phyloP scores from a whole-genome alignment of 2,888 invertebrate genomes.

The Lasius platythorax region DNA sequence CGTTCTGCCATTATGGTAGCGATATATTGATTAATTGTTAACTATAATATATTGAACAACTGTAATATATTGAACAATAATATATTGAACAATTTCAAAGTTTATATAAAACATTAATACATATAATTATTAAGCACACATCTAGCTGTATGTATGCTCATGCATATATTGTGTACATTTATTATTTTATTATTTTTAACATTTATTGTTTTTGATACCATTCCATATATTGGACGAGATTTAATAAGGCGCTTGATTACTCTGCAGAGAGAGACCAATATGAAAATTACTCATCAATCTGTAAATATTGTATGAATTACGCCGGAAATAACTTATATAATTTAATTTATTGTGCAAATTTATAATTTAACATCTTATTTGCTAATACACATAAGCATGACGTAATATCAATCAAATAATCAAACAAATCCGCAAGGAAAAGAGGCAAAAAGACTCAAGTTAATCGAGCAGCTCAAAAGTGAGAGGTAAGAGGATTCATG shows the following conservation, averaged over 20 bases:
- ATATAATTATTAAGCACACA: constrained; percentile 40
- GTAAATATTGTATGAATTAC: constrained; percentile 27
- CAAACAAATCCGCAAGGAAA: too few species aligned
- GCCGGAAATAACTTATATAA: not conserved
- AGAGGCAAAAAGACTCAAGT: too few species aligned
- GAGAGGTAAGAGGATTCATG: too few species aligned
- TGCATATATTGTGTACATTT: constrained; percentile 12
- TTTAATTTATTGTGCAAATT: constrained; percentile 19
- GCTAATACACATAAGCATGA: not conserved
- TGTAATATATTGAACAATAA: not conserved
- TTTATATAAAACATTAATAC: constrained; percentile 66
- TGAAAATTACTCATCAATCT: constrained; percentile 55
- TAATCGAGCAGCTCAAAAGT: too few species aligned
- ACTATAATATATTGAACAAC: too few species aligned
- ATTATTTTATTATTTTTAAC: too few species aligned
- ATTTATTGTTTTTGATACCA: constrained; percentile 29
- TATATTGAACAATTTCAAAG: constrained; percentile 66
- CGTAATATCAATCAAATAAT: not conserved
- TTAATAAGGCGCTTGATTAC: constrained; percentile 78
- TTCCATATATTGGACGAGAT: constrained; percentile 68
- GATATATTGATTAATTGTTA: too few species aligned
- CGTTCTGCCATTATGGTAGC: too few species aligned
- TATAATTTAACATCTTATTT: not conserved
- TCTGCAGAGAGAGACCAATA: constrained; percentile 72
- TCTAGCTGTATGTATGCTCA: constrained; percentile 9